Base-by-base conservation (phyloP, 2,888 invertebrate genomes). In the Chrysopilus asiliformis region DNA sequence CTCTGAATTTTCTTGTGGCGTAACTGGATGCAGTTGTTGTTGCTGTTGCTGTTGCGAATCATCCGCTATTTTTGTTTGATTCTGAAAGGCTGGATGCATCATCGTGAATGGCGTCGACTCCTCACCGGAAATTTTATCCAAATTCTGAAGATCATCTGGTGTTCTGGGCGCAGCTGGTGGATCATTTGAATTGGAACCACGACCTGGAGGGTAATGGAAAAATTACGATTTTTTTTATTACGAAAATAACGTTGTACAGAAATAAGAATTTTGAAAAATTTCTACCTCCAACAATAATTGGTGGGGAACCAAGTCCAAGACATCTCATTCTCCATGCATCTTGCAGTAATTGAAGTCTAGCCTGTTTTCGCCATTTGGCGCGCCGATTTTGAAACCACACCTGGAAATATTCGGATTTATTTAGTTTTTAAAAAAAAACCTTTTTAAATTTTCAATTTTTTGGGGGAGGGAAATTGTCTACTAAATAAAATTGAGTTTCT, bases 261-360 rank as follows among this genome's bases (percentile, higher is more conserved):
- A n/a, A n/a, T n/a, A n/a, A n/a, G n/a, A n/a, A n/a, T n/a, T n/a
- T n/a, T n/a, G 27, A 20, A 26, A 36, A 31, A 26, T 16, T 36
- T 34, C 28, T 49, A 43, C 55, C 56, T 44, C 73, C 72, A 46
- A 74, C 58, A 8, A 73, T 65, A 9, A 76, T 62, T 0, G 74
- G 71, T 2, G 74, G 72, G 1, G 75, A 68, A 4, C 74, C 73
- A 10, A 78, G 60, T 6, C 86, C 85, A 15, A 87, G 68, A 55
- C 86, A 87, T 43, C 87, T 74, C 83, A 89, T 86, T 47, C 87
- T 66, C 87, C 87, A 89, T 2, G 89, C 87, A 53, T 87, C 89
- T 55, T 89, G 87, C 14, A 89, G 66, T 34, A 89, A 66, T 53
- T 87, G 87, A 40, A 89, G 66, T 1, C 87, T 71, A 2, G 87